Percentiles rank a stretch among this genome's conserved stretches.
Conservation (phyloP, 2,888 invertebrate species). For the Escarpia spicata region DNA sequence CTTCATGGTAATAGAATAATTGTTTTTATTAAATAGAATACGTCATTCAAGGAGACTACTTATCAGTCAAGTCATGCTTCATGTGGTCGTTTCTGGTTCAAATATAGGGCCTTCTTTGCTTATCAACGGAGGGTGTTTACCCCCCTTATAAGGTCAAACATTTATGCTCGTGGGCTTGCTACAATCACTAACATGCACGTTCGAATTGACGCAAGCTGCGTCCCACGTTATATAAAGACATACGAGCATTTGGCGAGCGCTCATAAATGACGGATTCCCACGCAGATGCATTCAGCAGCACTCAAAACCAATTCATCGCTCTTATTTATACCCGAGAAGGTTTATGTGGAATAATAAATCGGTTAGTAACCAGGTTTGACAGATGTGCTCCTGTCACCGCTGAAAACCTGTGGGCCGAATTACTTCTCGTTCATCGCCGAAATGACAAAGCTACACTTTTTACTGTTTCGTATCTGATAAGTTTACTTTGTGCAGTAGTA, state of each 20-base stretch:
- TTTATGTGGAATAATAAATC: conserved; percentile 16
- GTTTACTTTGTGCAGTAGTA: neutral
- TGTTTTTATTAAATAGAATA: no score
- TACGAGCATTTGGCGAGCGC: neutral
- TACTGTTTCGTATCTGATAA: neutral
- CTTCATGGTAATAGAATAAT: no score
- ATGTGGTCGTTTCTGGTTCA: no score
- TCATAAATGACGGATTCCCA: neutral
- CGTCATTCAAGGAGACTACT: no score
- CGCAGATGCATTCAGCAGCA: neutral
- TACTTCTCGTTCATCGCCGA: neutral
- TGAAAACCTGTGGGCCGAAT: neutral
- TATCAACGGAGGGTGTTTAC: neutral
- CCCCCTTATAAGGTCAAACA: neutral
- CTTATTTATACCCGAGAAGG: neutral
- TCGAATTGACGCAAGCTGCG: neutral
- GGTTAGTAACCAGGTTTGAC: neutral
- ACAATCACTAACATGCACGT: neutral
- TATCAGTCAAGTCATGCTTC: no score
- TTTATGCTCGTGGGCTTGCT: neutral
- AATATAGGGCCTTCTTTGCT: no score
- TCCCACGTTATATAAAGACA: conserved; percentile 7
- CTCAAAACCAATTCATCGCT: conserved; percentile 9
- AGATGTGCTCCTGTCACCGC: neutral
- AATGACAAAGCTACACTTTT: neutral